A percentile compares a stretch with the other conserved stretches of the same genome.
Evolutionary conservation across 2,888 invertebrate species (phyloP).

Genomic region (Magallana nippona): DNA sequence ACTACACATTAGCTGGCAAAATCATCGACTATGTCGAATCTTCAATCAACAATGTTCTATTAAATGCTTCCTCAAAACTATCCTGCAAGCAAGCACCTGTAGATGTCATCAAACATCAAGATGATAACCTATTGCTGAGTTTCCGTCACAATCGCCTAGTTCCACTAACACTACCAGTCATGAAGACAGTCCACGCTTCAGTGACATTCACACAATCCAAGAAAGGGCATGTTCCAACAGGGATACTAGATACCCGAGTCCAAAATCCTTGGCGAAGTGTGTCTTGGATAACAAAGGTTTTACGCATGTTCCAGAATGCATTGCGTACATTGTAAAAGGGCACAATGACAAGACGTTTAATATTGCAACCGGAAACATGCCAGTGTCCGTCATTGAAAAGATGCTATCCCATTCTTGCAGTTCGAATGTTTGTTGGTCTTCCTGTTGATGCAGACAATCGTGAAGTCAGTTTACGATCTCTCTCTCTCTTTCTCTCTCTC

Average conservation of each 20-base stretch:
- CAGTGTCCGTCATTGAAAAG: not conserved
- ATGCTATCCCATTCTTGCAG: constrained; percentile 16
- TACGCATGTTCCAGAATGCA: constrained; percentile 21
- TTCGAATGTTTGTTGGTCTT: not conserved
- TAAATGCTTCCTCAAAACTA: no score
- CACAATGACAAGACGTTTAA: constrained; percentile 14
- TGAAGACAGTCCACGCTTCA: no score
- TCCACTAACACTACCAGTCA: no score
- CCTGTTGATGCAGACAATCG: constrained; percentile 7
- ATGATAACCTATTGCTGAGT: no score
- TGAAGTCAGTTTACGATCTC: not conserved
- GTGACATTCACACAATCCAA: no score
- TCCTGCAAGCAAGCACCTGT: no score
- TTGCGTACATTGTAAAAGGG: constrained; percentile 12
- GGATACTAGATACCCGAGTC: not conserved
- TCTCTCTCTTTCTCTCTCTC: no score
- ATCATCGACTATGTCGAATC: no score
- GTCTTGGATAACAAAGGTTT: not conserved
- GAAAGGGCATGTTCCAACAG: not conserved
- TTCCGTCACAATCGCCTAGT: no score
- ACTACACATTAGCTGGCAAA: no score
- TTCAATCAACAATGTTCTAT: no score
- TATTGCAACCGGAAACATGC: constrained; percentile 19
- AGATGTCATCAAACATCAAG: no score
- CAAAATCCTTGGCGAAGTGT: constrained; percentile 2